A percentile compares a stretch with the other conserved stretches of the same genome.
These are phyloP conservation scores for Nemurella pictetii DNA, from an alignment of 2,888 invertebrate genomes.

Conservation along the genomic window DNA sequence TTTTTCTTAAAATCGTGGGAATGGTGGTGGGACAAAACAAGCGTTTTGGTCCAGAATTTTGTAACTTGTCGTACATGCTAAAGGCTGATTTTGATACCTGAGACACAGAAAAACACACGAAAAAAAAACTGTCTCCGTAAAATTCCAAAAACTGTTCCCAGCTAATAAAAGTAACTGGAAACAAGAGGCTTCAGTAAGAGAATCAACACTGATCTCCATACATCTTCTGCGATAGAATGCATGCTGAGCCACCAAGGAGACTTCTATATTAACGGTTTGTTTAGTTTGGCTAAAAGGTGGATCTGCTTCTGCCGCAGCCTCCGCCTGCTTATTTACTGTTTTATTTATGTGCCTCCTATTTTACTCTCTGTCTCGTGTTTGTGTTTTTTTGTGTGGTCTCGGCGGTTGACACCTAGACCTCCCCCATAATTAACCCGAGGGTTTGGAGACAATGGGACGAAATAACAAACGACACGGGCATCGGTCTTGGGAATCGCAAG, in stretches of 20 bases:
- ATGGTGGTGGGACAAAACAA: too few relatives aligned
- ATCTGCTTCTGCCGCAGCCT: not conserved
- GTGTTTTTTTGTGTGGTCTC: not conserved
- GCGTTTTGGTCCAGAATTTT: too few relatives aligned
- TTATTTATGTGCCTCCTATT: conserved; percentile 1
- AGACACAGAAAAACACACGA: too few relatives aligned
- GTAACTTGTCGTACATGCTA: too few relatives aligned
- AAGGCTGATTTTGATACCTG: too few relatives aligned
- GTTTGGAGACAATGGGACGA: not conserved
- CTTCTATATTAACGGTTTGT: conserved; percentile 4
- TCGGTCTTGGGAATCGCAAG: not conserved
- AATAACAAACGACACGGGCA: not conserved
- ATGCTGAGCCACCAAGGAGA: not conserved
- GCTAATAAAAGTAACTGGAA: not conserved
- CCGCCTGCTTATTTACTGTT: not conserved
- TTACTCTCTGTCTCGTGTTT: not conserved
- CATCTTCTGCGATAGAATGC: not conserved
- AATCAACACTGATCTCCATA: not conserved
- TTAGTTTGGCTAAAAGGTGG: conserved; percentile 7
- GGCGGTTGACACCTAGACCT: not conserved
- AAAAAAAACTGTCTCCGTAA: not conserved
- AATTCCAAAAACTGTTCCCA: not conserved
- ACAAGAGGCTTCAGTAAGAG: not conserved
- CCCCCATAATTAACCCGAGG: not conserved
- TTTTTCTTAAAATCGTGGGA: too few relatives aligned